Base-by-base conservation (phyloP, 64 coral and sea anemone genomes). In the Montipora efflorescens region DNA sequence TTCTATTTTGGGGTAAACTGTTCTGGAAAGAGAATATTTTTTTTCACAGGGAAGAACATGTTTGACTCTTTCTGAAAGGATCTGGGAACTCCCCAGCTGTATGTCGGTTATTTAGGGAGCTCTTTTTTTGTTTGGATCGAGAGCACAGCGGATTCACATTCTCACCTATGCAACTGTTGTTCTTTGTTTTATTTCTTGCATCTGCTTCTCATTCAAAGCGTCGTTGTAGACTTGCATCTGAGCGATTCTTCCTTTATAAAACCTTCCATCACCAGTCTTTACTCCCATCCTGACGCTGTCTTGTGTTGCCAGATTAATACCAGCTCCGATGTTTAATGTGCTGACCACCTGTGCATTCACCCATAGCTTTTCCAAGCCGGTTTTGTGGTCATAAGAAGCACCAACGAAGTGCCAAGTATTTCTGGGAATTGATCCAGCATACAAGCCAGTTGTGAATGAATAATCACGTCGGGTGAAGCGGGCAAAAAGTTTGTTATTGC, bases 201-300 rank as follows among this genome's bases (percentile, higher is more conserved):
- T 67, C 47, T 84, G 81, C 13, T 84, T 22, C 43, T 67, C 22
- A 14, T 1, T 64, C 55, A 84, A 20, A 2, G 81, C 81, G 1
- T 45, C 81, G 23, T 68, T 47, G 23, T 84, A 84, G 2, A 84
- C 57, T 36, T 84, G 81, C 81, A 84, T 84, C 20, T 68, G 36
- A 8, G 81, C 55, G 11, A 84, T 47, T 23, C 81, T 84, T 1
- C 81, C 81, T n/a, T 84, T 84, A 5, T 66, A 68, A 13, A 10
- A 84, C 57, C 57, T 61, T 28, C 20, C 81, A 64, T 84, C 81
- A 7, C 81, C 81, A 18, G 23, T 64, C 18, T 68, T 84, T 18
- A 36, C 57, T 36, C 81, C 81, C 81, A 84, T 84, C 43, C 81
- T 67, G 19, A 84, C 57, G 15, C 15, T 68, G 55, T 84, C 57